Conservation (phyloP, 1,140 invertebrate genomes). For the Cheumatopsyche charites region DNA sequence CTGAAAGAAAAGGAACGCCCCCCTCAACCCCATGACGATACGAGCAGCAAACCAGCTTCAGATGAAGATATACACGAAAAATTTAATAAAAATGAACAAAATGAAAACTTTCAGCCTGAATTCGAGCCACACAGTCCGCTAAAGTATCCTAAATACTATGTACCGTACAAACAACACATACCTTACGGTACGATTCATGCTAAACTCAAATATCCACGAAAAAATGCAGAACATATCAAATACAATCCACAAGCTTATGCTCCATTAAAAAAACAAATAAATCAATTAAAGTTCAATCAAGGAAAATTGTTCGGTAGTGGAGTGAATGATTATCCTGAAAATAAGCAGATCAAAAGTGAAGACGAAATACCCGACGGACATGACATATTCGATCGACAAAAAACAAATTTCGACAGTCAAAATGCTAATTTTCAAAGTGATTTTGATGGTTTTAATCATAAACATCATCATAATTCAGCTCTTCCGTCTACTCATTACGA, state of each 20-base stretch:
- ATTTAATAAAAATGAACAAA: constrained; percentile 48
- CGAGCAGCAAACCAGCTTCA: constrained; percentile 51
- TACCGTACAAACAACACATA: constrained; percentile 47
- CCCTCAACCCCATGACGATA: constrained; percentile 51
- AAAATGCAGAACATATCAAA: constrained; percentile 56
- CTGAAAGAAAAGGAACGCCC: constrained; percentile 56
- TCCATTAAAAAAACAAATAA: constrained; percentile 56
- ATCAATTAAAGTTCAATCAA: constrained; percentile 55
- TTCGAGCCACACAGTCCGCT: constrained; percentile 57
- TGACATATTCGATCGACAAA: constrained; percentile 59
- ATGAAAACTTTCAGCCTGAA: constrained; percentile 53
- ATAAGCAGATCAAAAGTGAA: constrained; percentile 47
- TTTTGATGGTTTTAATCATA: constrained; percentile 52
- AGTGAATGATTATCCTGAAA: constrained; percentile 58
- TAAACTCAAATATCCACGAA: constrained; percentile 55
- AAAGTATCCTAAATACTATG: constrained; percentile 55
- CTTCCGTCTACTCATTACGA: constrained; percentile 49
- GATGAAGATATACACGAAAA: constrained; percentile 53
- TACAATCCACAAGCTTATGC: constrained; percentile 56
- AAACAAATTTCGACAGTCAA: constrained; percentile 52
- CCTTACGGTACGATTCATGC: constrained; percentile 54
- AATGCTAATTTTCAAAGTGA: constrained; percentile 56
- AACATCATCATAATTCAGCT: constrained; percentile 51
- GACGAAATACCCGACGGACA: constrained; percentile 55
- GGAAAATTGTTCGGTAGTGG: constrained; percentile 57